Evolutionary conservation across 2,888 invertebrate genomes (phyloP), one percentile per base, ranked within the genome.

Genomic region (Seira ritae): DNA sequence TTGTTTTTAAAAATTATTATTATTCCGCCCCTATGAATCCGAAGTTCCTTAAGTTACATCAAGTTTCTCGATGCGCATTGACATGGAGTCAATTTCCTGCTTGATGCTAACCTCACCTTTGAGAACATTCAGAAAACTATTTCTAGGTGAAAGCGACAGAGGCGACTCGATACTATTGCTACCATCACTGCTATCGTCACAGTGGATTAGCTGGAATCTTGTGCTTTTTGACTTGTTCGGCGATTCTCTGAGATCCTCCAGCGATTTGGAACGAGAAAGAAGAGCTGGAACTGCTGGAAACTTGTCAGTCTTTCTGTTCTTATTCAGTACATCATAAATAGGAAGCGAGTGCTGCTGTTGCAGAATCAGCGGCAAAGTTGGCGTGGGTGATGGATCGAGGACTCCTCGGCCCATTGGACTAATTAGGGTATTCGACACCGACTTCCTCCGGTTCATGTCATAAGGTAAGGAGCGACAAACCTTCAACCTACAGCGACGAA

Each of bases 171-270:
- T 79, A 76, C 85, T 85, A 78, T 85, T 85, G 69, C 85, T 85
- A 42, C 85, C 85, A 71, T 77, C 81, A 67, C 74, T 74, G 50
- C 78, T 85, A 31, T 85, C 85, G 81, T 85, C 85, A 77, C 81
- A 82, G 22, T 71, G 77, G 72, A 76, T 46, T 42, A 85, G 71
- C 70, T 79, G 79, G 72, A 85, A 85, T 73, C 85, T 79, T 55
- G 75, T 70, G 8, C 80, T 78, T 78, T 86, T 86, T 60, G 85
- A 79, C 76, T 86, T 86, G 72, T 85, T 85, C 50, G 83, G 86
- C 75, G 85, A 86, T 70, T 88, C 86, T 81, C 87, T 88, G 88
- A 88, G 88, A 88, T 88, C 88, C 85, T 88, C 88, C 84, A 88
- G 80, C 74, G 88, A 88, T 88, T 88, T 75, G 85, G 84, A 82